Percentiles rank a stretch among this genome's conserved stretches.
Conservation (phyloP, 1,140 invertebrate genomes). For the Leptinotarsa texana region DNA sequence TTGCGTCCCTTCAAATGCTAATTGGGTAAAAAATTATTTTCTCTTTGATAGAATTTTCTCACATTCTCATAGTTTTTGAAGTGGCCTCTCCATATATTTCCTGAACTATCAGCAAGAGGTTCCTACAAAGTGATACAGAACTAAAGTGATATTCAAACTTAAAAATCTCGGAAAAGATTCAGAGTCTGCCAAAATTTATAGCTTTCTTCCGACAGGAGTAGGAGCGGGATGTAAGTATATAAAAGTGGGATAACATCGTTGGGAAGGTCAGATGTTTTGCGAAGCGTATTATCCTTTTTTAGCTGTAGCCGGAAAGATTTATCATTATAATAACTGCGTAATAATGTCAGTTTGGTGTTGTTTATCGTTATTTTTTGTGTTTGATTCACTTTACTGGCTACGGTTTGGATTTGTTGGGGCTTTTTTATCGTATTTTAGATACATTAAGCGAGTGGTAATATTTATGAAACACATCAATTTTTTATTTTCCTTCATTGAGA, state of each 20-base stretch:
- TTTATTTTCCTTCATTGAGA: no score
- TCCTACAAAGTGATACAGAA: background rate
- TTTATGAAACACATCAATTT: no score
- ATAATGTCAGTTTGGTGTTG: slow-evolving; percentile 34
- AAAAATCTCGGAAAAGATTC: slow-evolving; percentile 8
- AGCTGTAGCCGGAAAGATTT: slow-evolving; percentile 37
- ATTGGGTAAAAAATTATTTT: no score
- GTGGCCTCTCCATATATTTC: background rate
- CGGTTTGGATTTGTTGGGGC: background rate
- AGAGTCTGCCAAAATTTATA: slow-evolving; percentile 5
- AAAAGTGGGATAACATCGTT: slow-evolving; percentile 38
- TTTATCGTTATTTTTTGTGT: slow-evolving; percentile 17
- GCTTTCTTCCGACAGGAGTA: background rate
- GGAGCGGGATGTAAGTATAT: slow-evolving; percentile 19
- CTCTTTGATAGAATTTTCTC: no score
- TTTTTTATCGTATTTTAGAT: background rate
- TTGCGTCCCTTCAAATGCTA: no score
- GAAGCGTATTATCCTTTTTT: slow-evolving; percentile 42
- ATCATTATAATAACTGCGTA: slow-evolving; percentile 45
- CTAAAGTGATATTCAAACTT: background rate
- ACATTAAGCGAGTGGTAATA: background rate
- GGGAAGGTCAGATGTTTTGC: slow-evolving; percentile 42
- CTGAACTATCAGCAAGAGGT: background rate
- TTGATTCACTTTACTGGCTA: slow-evolving; percentile 16
- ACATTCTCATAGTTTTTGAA: background rate